These are phyloP conservation scores for Pseudomyrmex cubaensis DNA, from an alignment of 1,140 invertebrate species.

Conservation along the genomic window DNA sequence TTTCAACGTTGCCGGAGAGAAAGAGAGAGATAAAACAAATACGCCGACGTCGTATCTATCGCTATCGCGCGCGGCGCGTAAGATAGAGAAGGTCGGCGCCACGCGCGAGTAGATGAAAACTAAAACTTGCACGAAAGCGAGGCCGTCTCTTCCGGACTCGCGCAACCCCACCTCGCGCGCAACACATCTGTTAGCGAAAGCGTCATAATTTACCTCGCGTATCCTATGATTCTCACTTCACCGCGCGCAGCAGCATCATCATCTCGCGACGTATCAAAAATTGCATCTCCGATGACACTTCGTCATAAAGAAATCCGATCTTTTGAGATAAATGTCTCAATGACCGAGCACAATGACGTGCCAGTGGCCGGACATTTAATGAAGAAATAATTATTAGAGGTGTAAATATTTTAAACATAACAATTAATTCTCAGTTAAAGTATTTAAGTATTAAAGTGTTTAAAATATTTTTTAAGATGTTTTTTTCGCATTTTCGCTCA, in stretches of 20 bases:
- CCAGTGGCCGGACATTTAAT: too few species aligned
- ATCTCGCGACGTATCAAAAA: not conserved
- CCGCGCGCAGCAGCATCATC: not conserved
- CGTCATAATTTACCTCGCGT: conserved; percentile 42
- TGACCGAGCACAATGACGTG: too few species aligned
- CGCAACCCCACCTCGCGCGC: not conserved
- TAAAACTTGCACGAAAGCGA: conserved; percentile 52
- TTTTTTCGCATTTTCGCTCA: too few species aligned
- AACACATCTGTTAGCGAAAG: conserved; percentile 53
- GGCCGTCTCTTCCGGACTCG: conserved; percentile 45
- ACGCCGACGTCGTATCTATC: conserved; percentile 31
- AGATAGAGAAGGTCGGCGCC: conserved; percentile 40
- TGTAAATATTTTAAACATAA: too few species aligned
- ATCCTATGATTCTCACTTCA: not conserved
- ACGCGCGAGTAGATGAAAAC: conserved; percentile 46
- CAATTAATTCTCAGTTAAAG: too few species aligned
- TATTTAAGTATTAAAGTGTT: too few species aligned
- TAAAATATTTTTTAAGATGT: too few species aligned
- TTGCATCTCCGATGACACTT: too few species aligned
- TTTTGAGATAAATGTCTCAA: too few species aligned
- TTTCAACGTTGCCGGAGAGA: conserved; percentile 13
- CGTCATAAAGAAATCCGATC: too few species aligned
- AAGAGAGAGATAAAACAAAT: conserved; percentile 68
- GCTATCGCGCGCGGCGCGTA: conserved; percentile 4
- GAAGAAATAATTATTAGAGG: too few species aligned